A percentile compares a stretch with the other conserved stretches of the same genome.
phyloP scores from a whole-genome alignment of 2,888 invertebrate species.

The Melitaea athalia region DNA sequence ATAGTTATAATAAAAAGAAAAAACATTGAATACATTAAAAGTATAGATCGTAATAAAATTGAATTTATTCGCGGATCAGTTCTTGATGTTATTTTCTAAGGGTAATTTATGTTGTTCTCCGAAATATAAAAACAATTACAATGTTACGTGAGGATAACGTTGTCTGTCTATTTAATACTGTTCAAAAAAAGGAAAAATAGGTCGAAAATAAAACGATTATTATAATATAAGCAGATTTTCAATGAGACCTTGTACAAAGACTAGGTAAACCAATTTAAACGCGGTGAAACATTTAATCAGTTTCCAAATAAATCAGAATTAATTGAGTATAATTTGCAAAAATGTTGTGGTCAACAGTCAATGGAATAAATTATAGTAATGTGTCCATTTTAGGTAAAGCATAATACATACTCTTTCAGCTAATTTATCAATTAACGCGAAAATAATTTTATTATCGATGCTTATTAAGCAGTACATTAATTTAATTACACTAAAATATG shows the following conservation, averaged over 20 bases:
- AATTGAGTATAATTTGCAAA: conserved; percentile 21
- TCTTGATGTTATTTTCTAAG: too few relatives aligned
- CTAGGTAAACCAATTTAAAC: conserved; percentile 10
- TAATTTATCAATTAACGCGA: conserved; percentile 31
- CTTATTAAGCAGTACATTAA: conserved; percentile 34
- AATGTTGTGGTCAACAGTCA: conserved; percentile 29
- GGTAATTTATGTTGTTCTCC: too few relatives aligned
- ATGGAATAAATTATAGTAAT: conserved; percentile 29
- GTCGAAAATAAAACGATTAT: neutral
- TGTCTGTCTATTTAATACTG: neutral
- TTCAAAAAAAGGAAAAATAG: neutral
- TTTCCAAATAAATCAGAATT: conserved; percentile 23
- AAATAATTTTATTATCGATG: conserved; percentile 28
- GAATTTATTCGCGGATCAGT: too few relatives aligned
- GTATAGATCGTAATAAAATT: too few relatives aligned
- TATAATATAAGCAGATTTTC: neutral
- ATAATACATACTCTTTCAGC: conserved; percentile 28
- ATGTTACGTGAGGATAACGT: too few relatives aligned
- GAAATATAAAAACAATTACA: too few relatives aligned
- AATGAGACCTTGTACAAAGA: conserved; percentile 4
- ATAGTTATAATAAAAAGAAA: too few relatives aligned
- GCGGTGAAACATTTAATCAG: conserved; percentile 20
- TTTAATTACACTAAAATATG: conserved; percentile 32
- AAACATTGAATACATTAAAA: too few relatives aligned
- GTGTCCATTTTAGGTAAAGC: conserved; percentile 30